Conservation (phyloP, 2,888 invertebrate species). For the Minunthozetes semirufus region DNA sequence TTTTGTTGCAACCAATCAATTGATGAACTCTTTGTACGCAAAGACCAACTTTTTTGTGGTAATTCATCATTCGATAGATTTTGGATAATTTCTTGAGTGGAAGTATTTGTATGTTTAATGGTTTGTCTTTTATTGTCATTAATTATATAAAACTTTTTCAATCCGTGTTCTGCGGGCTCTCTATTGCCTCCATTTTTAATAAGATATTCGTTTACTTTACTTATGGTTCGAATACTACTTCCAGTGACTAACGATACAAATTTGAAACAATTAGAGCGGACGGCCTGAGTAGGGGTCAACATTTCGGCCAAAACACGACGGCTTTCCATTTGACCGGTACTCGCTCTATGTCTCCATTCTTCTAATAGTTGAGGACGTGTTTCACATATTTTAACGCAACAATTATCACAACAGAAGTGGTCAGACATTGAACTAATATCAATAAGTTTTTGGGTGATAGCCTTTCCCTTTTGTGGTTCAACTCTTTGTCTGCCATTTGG, state of each 20-base stretch:
- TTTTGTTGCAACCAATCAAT: not conserved
- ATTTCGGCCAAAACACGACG: slow-evolving; percentile 48
- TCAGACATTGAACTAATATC: slow-evolving; percentile 43
- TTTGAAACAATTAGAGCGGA: slow-evolving; percentile 46
- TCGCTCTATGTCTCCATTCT: slow-evolving; percentile 46
- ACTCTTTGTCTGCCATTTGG: slow-evolving; percentile 42
- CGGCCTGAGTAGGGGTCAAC: slow-evolving; percentile 48
- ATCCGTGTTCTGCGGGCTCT: slow-evolving; percentile 47
- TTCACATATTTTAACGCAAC: slow-evolving; percentile 46
- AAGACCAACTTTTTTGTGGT: too few relatives aligned
- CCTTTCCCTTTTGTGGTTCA: slow-evolving; percentile 45
- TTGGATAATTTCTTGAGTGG: not conserved
- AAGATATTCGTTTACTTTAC: slow-evolving; percentile 45
- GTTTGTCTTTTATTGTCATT: not conserved
- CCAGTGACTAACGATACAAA: slow-evolving; percentile 48
- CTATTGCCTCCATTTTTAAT: slow-evolving; percentile 45
- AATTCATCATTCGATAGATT: not conserved
- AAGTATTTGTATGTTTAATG: not conserved
- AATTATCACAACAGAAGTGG: slow-evolving; percentile 45
- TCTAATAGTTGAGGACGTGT: slow-evolving; percentile 42
- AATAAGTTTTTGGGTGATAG: slow-evolving; percentile 44
- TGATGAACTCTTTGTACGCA: too few relatives aligned
- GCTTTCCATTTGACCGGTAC: slow-evolving; percentile 46
- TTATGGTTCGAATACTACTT: slow-evolving; percentile 46
- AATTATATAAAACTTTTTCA: slow-evolving; percentile 45